Conservation (phyloP, 2,113 vertebrate species). For the Pteruthius melanotis region DNA sequence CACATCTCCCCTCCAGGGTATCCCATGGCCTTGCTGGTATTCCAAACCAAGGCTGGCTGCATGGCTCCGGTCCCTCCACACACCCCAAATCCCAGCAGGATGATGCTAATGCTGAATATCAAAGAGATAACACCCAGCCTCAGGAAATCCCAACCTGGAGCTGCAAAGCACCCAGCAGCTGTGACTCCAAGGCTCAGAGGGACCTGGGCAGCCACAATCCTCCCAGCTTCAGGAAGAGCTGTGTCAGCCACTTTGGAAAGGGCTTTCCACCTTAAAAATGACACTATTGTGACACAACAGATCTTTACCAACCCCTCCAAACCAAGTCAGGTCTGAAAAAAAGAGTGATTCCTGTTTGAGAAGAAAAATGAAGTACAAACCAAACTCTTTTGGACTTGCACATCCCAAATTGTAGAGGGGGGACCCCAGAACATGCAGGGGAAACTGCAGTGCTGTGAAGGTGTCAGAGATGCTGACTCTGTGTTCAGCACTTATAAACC, state of each 20-base stretch:
- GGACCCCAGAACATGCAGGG: fast-evolving
- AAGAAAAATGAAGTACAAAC: background rate
- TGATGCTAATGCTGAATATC: background rate
- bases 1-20: background rate
- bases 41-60: background rate
- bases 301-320: background rate
- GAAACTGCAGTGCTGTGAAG: background rate
- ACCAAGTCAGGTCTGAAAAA: background rate
- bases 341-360: background rate
- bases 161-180: background rate
- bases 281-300: fast-evolving
- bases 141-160: background rate
- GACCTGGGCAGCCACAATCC: background rate
- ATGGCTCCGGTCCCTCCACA: background rate
- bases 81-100: background rate
- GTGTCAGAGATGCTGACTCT: background rate
- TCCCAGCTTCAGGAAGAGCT: background rate
- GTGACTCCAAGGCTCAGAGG: background rate
- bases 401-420: fast-evolving
- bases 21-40: background rate
- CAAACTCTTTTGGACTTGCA: background rate
- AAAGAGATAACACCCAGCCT: background rate
- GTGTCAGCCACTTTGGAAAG: background rate
- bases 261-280: background rate
- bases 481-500: background rate